Percentiles rank a stretch among this genome's conserved stretches.
phyloP scores from a whole-genome alignment of 2,888 invertebrate species.

The Acrocyrtus sp. region DNA sequence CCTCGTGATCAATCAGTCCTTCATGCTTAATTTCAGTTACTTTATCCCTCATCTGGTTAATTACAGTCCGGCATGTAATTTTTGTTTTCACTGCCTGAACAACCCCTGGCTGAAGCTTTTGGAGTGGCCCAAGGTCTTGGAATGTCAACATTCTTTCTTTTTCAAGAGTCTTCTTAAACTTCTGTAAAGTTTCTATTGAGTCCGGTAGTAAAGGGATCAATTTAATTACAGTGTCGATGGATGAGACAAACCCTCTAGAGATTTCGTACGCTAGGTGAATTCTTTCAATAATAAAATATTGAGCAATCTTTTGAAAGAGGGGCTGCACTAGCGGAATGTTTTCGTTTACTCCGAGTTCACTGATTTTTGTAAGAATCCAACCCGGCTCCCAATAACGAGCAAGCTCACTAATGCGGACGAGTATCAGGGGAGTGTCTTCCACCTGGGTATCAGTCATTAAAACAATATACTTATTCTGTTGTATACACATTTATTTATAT shows the following conservation, averaged over 20 bases:
- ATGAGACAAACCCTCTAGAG: constrained; percentile 73
- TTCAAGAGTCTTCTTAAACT: constrained; percentile 63
- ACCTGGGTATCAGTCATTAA: no score
- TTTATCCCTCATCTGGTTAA: constrained; percentile 72
- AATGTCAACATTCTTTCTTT: constrained; percentile 68
- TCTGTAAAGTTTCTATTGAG: constrained; percentile 65
- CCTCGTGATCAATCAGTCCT: constrained; percentile 72
- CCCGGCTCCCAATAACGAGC: constrained; percentile 61
- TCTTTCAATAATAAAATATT: constrained; percentile 65
- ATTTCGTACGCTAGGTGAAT: constrained; percentile 74
- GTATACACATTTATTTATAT: no score
- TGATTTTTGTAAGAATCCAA: constrained; percentile 69
- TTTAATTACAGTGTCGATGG: constrained; percentile 72
- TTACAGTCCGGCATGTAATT: constrained; percentile 73
- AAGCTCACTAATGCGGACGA: constrained; percentile 54
- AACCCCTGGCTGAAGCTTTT: constrained; percentile 72
- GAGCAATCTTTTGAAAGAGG: constrained; percentile 31
- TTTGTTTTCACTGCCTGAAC: constrained; percentile 75
- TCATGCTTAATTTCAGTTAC: constrained; percentile 71
- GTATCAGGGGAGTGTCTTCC: constrained; percentile 66
- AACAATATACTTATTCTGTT: no score
- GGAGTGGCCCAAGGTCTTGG: constrained; percentile 69
- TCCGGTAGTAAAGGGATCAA: constrained; percentile 70
- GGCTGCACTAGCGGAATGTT: neutral
- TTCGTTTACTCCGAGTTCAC: constrained; percentile 25